phyloP scores from a whole-genome alignment of 35 echinoderm and acorn worm species.

The Patiria miniata region DNA sequence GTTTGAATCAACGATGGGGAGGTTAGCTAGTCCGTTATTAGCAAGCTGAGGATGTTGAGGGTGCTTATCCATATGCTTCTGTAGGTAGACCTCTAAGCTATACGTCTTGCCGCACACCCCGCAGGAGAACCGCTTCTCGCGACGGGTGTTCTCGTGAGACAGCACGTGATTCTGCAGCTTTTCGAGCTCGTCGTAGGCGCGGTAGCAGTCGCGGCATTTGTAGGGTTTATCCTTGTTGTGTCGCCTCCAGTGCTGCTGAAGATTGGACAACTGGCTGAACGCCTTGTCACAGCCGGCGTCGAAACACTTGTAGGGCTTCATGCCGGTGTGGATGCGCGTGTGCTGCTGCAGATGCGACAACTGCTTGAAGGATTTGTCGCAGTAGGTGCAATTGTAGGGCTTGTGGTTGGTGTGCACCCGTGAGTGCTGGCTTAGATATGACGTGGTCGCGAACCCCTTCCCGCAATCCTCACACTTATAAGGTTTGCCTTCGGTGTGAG shows the following conservation, averaged over 20 bases:
- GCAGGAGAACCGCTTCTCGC: constrained; percentile 80
- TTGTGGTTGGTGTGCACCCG: constrained; percentile 94
- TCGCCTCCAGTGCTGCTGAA: constrained; percentile 93
- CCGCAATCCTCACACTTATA: constrained; percentile 87
- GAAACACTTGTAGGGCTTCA: constrained; percentile 77
- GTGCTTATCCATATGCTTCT: constrained; percentile 96
- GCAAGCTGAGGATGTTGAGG: constrained; percentile 79
- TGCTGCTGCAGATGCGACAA: constrained; percentile 96
- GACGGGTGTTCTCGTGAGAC: constrained; percentile 89
- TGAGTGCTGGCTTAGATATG: constrained; percentile 87
- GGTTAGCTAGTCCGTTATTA: neutral
- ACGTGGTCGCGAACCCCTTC: constrained; percentile 88
- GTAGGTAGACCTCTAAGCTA: constrained; percentile 86
- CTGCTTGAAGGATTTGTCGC: constrained; percentile 92
- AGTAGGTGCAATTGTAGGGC: constrained; percentile 87
- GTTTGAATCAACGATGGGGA: neutral
- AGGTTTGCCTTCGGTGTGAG: constrained; percentile 93
- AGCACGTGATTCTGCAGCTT: constrained; percentile 84
- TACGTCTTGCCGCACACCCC: constrained; percentile 91
- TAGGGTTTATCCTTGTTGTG: constrained; percentile 99
- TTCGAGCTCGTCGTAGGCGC: constrained; percentile 87
- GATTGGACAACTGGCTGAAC: constrained; percentile 92
- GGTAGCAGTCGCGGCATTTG: constrained; percentile 94
- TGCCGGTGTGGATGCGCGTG: constrained; percentile 93
- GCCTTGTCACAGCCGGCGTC: constrained; percentile 92